phyloP scores from a whole-genome alignment of 2,888 invertebrate species.

The Prenolepis imparis region DNA sequence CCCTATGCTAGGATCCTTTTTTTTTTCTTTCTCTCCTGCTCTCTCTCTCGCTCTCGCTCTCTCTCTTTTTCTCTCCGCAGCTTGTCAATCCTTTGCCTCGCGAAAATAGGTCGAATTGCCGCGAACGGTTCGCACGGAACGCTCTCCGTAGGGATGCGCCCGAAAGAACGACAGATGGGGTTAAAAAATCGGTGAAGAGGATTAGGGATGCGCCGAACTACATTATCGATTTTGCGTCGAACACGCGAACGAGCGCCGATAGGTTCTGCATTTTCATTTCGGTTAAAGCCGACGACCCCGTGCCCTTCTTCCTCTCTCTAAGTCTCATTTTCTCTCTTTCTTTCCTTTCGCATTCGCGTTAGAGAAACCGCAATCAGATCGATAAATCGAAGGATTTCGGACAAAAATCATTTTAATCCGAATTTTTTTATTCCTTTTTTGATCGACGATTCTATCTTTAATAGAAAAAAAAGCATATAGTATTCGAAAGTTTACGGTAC shows the following conservation, averaged over 20 bases:
- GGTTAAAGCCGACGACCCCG: slow-evolving; percentile 78
- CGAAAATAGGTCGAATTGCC: slow-evolving; percentile 80
- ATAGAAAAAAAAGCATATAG: neutral
- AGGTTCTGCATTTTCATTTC: slow-evolving; percentile 82
- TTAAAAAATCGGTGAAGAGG: slow-evolving; percentile 86
- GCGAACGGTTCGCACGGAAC: slow-evolving; percentile 77
- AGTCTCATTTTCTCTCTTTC: slow-evolving; percentile 10
- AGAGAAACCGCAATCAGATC: slow-evolving; percentile 54
- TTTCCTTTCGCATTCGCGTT: slow-evolving; percentile 17
- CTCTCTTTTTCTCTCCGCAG: slow-evolving; percentile 50
- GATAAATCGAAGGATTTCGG: slow-evolving; percentile 46
- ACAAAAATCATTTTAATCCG: slow-evolving; percentile 36
- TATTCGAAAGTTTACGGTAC: neutral
- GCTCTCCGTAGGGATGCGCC: slow-evolving; percentile 72
- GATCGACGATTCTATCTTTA: slow-evolving; percentile 12
- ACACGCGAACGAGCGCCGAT: slow-evolving; percentile 64
- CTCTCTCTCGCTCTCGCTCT: slow-evolving; percentile 40
- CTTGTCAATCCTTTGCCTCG: slow-evolving; percentile 76
- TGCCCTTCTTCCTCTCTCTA: slow-evolving; percentile 60
- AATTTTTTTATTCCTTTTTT: slow-evolving; percentile 6
- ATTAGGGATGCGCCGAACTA: slow-evolving; percentile 84
- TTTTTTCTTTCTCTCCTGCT: slow-evolving; percentile 26
- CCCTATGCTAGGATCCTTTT: slow-evolving; percentile 54
- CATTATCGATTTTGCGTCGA: slow-evolving; percentile 74
- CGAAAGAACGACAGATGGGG: slow-evolving; percentile 84